Evolutionary conservation across 2,888 invertebrate genomes (phyloP).

Genomic region (Phragmatobia fuliginosa): DNA sequence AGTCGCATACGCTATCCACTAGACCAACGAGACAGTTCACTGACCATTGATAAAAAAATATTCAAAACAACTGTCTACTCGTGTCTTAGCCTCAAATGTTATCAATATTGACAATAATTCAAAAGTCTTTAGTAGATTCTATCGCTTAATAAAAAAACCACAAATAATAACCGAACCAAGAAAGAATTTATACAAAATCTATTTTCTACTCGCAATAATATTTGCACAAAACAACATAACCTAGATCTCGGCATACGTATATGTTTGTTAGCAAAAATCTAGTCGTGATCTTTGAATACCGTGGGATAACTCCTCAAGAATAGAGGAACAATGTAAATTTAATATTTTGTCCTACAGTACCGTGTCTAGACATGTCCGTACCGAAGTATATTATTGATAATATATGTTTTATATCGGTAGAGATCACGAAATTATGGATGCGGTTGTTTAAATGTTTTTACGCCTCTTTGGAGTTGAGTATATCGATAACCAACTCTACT

Average conservation of each 20-base stretch:
- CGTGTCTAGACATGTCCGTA: slow-evolving; percentile 41
- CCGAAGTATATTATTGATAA: slow-evolving; percentile 43
- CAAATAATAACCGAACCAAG: background rate
- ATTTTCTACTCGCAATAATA: slow-evolving; percentile 7
- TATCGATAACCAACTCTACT: too few species aligned
- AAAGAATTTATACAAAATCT: background rate
- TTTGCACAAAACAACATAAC: slow-evolving; percentile 25
- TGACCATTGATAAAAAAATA: too few species aligned
- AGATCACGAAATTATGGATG: slow-evolving; percentile 19
- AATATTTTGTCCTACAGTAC: slow-evolving; percentile 63
- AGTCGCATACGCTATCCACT: too few species aligned
- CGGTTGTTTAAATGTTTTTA: background rate
- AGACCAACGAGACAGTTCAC: too few species aligned
- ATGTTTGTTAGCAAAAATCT: slow-evolving; percentile 56
- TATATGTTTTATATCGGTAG: slow-evolving; percentile 25
- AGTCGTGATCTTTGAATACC: slow-evolving; percentile 70
- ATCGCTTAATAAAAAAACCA: too few species aligned
- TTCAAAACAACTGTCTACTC: too few species aligned
- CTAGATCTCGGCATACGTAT: slow-evolving; percentile 21
- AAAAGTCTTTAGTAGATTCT: too few species aligned
- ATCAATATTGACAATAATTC: too few species aligned
- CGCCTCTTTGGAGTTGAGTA: background rate
- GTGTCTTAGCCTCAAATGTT: too few species aligned
- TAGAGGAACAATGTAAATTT: slow-evolving; percentile 65
- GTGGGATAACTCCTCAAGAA: slow-evolving; percentile 62